phyloP scores from a whole-genome alignment of 2,797 vertebrate species.

The Pagetopsis macropterus region DNA sequence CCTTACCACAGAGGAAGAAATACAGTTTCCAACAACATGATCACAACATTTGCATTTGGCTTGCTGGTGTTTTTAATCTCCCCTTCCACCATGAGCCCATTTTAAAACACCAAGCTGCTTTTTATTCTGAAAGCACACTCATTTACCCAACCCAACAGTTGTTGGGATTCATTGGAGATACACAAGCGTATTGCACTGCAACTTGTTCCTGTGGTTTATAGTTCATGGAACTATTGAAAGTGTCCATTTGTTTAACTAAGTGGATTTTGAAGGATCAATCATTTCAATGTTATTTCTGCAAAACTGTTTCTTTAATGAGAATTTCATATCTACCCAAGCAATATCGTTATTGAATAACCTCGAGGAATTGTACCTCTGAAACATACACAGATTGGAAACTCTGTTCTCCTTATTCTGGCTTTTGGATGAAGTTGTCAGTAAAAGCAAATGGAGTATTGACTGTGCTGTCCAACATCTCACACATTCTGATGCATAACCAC shows the following conservation, averaged over 20 bases:
- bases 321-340: constrained; percentile 13
- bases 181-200: background rate
- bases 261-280: background rate
- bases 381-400: constrained; percentile 5
- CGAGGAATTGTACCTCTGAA: constrained; percentile 6
- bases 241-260: background rate
- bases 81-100: constrained; percentile 15
- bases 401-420: constrained; percentile 15
- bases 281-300: constrained; percentile 17
- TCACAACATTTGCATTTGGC: constrained; percentile 4
- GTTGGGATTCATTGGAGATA: background rate
- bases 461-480: constrained; percentile 18
- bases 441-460: constrained; percentile 23
- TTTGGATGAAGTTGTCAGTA: constrained; percentile 16
- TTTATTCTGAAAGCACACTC: constrained; percentile 8
- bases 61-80: constrained; percentile 31
- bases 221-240: constrained; percentile 1
- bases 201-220: background rate
- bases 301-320: constrained; percentile 30
- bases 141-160: background rate
- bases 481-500: constrained; percentile 21
- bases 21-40: constrained; percentile 20
- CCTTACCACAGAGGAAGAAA: constrained; percentile 40
- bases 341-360: constrained; percentile 14
- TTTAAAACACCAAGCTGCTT: constrained; percentile 2